Conservation (phyloP, 2,113 vertebrate species). For the Psophia crepitans region DNA sequence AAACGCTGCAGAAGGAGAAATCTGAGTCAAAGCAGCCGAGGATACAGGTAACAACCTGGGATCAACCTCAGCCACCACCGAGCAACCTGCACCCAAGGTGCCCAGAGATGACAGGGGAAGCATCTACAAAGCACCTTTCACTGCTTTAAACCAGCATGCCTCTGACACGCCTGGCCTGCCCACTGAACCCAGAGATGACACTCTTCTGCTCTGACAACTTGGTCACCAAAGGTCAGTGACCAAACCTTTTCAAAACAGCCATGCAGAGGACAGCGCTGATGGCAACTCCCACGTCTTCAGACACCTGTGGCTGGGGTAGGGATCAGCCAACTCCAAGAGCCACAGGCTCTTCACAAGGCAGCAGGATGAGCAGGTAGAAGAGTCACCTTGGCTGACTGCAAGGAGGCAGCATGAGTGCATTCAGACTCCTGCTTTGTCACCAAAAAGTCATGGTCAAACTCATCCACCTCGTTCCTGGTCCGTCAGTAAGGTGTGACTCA, state of each 20-base stretch:
- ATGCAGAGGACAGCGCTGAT: background rate
- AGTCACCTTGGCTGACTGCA: background rate
- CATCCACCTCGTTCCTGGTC: background rate
- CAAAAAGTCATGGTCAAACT: background rate
- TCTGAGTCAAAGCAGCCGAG: background rate
- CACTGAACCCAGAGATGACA: background rate
- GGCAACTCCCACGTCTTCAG: background rate
- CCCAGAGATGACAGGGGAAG: background rate
- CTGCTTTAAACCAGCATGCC: background rate
- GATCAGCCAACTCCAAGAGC: rapidly evolving
- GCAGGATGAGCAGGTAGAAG: background rate
- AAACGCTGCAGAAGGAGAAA: background rate
- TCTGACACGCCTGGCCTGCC: background rate
- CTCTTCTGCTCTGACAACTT: background rate
- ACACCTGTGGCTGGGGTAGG: background rate
- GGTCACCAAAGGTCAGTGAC: background rate
- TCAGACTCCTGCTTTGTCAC: background rate
- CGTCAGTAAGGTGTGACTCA: background rate
- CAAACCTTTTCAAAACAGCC: background rate
- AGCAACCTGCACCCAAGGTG: background rate
- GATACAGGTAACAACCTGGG: background rate
- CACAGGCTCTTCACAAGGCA: background rate
- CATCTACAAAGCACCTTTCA: background rate
- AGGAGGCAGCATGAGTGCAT: background rate
- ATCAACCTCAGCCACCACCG: background rate